These are phyloP conservation scores for Seriola aureovittata DNA, from an alignment of 2,113 vertebrate species.

Conservation along the genomic window DNA sequence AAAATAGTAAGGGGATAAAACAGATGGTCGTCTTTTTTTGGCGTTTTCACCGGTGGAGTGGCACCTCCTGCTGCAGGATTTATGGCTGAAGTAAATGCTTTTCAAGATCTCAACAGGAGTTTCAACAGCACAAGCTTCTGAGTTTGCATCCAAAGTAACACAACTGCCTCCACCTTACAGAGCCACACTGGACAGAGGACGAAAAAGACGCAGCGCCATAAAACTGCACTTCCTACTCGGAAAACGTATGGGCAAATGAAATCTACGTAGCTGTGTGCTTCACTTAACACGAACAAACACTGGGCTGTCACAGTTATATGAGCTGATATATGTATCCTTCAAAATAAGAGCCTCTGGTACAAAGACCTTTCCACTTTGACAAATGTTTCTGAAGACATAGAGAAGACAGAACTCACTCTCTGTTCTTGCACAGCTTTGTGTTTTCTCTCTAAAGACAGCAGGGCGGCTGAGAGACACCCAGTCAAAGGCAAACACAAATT, in stretches of 20 bases:
- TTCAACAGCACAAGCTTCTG: not conserved
- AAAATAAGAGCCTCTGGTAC: conserved; percentile 3
- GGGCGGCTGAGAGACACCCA: conserved; percentile 2
- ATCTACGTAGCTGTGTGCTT: not conserved
- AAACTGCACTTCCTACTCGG: not conserved
- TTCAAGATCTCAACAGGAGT: not conserved
- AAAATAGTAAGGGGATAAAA: conserved; percentile 32
- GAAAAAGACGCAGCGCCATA: not conserved
- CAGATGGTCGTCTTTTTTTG: conserved; percentile 46
- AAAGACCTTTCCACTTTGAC: not conserved
- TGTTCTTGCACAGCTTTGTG: not conserved
- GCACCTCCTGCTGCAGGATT: not conserved
- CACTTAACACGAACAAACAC: not conserved
- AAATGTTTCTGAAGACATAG: not conserved
- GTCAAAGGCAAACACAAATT: not conserved
- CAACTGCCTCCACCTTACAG: not conserved
- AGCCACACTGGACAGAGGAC: not conserved
- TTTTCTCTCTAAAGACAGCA: not conserved
- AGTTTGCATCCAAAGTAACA: not conserved
- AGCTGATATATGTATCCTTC: too few species aligned
- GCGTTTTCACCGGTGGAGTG: conserved; percentile 32
- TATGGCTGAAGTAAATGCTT: not conserved
- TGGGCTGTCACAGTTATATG: not conserved
- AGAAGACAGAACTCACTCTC: not conserved
- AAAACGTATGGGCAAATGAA: not conserved